A percentile compares a stretch with the other conserved stretches of the same genome.
phyloP scores from a whole-genome alignment of 2,797 vertebrate genomes.

The Menidia menidia region DNA sequence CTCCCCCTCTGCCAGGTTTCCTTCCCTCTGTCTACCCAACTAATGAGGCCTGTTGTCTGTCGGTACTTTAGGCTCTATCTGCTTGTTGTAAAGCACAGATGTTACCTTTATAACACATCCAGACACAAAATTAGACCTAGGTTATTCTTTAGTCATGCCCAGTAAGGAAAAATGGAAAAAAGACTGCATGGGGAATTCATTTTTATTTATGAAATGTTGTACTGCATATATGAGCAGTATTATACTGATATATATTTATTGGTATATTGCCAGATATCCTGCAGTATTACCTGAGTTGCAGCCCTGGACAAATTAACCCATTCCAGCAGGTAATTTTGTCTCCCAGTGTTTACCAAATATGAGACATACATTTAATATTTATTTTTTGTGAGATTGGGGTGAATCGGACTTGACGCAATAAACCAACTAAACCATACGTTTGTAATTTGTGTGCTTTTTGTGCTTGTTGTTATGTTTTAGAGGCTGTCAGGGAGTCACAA shows the following conservation, averaged over 20 bases:
- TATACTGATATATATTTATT: constrained; percentile 1
- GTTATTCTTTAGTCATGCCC: constrained; percentile 2
- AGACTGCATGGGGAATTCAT: background rate
- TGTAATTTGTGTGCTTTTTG: constrained; percentile 20
- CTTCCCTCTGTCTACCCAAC: constrained; percentile 36
- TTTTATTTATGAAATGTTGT: constrained; percentile 1
- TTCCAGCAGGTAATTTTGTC: constrained; percentile 90
- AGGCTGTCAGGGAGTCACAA: constrained; percentile 95
- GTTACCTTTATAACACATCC: constrained; percentile 40
- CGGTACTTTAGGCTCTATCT: constrained; percentile 58
- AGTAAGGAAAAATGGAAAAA: constrained; percentile 2
- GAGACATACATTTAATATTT: background rate
- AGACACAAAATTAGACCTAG: background rate
- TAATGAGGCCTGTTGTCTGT: constrained; percentile 65
- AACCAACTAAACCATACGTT: background rate
- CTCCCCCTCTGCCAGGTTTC: constrained; percentile 27
- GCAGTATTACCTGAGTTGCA: constrained; percentile 93
- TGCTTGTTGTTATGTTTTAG: constrained; percentile 66
- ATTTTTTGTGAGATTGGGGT: background rate
- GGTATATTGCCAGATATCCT: constrained; percentile 84
- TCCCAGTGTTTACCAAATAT: too few relatives aligned
- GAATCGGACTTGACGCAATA: background rate
- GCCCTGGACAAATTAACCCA: constrained; percentile 88
- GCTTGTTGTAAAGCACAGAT: constrained; percentile 54
- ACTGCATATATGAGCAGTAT: background rate